Evolutionary conservation across 2,888 invertebrate species (phyloP).

Genomic region (Augochlorella aurata): DNA sequence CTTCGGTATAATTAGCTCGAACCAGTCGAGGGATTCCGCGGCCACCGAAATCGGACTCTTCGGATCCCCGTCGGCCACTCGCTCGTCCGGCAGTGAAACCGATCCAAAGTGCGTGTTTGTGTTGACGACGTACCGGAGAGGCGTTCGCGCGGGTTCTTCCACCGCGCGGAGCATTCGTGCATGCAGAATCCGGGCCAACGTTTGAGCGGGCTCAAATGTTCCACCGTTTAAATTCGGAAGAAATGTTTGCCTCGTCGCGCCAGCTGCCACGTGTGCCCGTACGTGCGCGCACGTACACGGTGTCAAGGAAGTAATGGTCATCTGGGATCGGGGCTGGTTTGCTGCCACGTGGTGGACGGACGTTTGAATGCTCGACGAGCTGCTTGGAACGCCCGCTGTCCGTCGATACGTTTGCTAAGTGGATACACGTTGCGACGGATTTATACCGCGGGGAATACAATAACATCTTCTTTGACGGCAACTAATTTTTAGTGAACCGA

Average conservation of each 20-base stretch:
- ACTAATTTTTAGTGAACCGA: too few relatives aligned
- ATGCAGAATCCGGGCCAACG: conserved; percentile 26
- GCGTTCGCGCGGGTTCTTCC: conserved; percentile 24
- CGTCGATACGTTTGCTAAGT: too few relatives aligned
- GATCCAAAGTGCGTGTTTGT: conserved; percentile 10
- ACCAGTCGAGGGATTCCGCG: not conserved
- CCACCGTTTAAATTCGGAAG: conserved; percentile 49
- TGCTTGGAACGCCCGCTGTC: too few relatives aligned
- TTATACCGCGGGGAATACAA: too few relatives aligned
- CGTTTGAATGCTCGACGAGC: too few relatives aligned
- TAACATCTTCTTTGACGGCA: too few relatives aligned
- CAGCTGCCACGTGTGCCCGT: not conserved
- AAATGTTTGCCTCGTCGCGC: conserved; percentile 46
- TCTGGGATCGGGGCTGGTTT: too few relatives aligned
- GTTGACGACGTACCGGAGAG: conserved; percentile 10
- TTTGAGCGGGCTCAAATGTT: conserved; percentile 24
- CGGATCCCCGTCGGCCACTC: not conserved
- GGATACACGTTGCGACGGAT: too few relatives aligned
- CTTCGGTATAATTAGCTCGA: conserved; percentile 37
- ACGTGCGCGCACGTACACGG: not conserved
- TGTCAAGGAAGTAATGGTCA: not conserved
- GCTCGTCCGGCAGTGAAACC: not conserved
- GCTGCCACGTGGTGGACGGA: too few relatives aligned
- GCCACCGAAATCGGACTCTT: not conserved
- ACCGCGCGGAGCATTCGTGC: conserved; percentile 28